Conservation (phyloP, 1,140 invertebrate genomes). For the Spodoptera frugiperda region DNA sequence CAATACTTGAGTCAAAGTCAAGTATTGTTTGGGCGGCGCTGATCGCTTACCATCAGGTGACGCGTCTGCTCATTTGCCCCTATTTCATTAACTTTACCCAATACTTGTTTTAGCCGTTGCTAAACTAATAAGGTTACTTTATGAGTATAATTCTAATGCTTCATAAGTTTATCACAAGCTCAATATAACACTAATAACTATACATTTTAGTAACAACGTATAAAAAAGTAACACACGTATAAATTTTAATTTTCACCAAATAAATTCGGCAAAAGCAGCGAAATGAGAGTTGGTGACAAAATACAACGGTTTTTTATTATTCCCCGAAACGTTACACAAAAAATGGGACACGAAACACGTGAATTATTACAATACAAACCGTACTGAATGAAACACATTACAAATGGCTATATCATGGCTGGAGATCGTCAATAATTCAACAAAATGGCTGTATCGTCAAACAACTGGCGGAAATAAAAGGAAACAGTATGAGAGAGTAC, state of each 20-base stretch:
- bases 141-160: too few species aligned
- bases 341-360: conserved; percentile 36
- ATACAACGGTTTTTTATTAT: conserved; percentile 39
- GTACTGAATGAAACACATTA: conserved; percentile 42
- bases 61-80: too few species aligned
- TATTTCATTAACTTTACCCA: too few species aligned
- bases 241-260: conserved; percentile 36
- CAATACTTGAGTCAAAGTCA: too few species aligned
- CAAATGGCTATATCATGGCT: conserved; percentile 43
- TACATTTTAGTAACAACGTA: not conserved
- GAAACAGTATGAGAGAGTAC: conserved; percentile 52
- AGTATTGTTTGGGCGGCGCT: too few species aligned
- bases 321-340: not conserved
- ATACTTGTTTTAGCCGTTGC: too few species aligned
- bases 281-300: conserved; percentile 36
- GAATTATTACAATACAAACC: conserved; percentile 33
- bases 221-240: conserved; percentile 19
- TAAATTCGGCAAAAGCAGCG: conserved; percentile 15
- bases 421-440: conserved; percentile 57
- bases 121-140: too few species aligned
- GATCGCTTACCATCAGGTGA: too few species aligned
- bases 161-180: too few species aligned
- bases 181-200: too few species aligned
- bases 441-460: conserved; percentile 62
- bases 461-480: conserved; percentile 58